These are phyloP conservation scores for Ophiodon elongatus DNA, from an alignment of 2,113 vertebrate genomes.

Conservation along the genomic window DNA sequence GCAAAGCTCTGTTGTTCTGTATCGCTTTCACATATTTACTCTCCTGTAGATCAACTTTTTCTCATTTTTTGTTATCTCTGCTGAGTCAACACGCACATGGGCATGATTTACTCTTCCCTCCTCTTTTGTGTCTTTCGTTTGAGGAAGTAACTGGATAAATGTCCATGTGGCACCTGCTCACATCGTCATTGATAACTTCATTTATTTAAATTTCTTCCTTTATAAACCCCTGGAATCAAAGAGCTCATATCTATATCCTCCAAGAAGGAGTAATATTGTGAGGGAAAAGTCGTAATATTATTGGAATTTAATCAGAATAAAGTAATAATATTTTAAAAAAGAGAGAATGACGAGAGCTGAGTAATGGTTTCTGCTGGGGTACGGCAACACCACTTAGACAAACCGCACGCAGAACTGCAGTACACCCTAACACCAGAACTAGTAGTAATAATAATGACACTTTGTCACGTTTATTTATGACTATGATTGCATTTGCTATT, in stretches of 20 bases:
- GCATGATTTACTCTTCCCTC: not conserved
- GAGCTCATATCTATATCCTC: not conserved
- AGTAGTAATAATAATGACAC: not conserved
- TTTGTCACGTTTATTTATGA: not conserved
- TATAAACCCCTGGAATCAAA: not conserved
- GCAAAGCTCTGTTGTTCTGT: too few species aligned
- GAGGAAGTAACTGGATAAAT: not conserved
- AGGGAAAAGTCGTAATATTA: too few species aligned
- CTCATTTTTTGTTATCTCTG: not conserved
- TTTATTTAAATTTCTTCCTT: not conserved
- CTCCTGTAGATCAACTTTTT: not conserved
- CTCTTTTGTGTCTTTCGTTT: not conserved
- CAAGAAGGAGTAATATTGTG: not conserved
- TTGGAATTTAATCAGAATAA: not conserved
- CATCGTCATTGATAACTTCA: not conserved
- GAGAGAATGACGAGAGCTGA: not conserved
- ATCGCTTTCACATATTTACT: not conserved
- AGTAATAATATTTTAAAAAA: not conserved
- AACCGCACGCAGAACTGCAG: not conserved
- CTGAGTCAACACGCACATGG: not conserved
- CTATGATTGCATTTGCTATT: not conserved
- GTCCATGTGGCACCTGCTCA: not conserved
- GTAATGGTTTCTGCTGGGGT: not conserved
- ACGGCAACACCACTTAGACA: not conserved
- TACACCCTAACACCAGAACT: not conserved